phyloP scores from a whole-genome alignment of 2,888 invertebrate species.

The Pterostichus madidus region DNA sequence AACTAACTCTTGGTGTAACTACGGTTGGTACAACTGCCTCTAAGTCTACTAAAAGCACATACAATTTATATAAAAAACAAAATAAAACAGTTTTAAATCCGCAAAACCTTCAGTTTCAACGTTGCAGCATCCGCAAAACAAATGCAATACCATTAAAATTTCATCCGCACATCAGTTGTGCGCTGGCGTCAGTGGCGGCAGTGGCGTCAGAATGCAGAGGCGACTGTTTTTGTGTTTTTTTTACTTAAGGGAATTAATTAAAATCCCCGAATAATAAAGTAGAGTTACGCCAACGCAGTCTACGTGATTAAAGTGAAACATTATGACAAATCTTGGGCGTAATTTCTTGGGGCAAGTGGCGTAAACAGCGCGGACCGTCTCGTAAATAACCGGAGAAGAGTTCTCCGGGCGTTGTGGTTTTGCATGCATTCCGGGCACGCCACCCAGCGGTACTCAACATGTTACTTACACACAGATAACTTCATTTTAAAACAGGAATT shows the following conservation, averaged over 20 bases:
- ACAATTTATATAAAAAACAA: background rate
- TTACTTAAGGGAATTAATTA: slow-evolving; percentile 54
- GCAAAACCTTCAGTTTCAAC: background rate
- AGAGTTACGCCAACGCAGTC: slow-evolving; percentile 31
- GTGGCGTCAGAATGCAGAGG: slow-evolving; percentile 15
- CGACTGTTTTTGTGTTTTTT: slow-evolving; percentile 36
- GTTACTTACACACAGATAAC: background rate
- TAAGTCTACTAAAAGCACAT: background rate
- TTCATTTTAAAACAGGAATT: slow-evolving; percentile 26
- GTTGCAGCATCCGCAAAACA: slow-evolving; percentile 3
- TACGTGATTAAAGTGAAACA: slow-evolving; percentile 57
- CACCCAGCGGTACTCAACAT: slow-evolving; percentile 16
- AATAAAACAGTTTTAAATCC: background rate
- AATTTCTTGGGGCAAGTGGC: slow-evolving; percentile 65
- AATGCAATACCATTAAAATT: slow-evolving; percentile 48
- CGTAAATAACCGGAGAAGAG: slow-evolving; percentile 44
- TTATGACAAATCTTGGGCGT: slow-evolving; percentile 65
- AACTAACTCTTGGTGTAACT: too few species aligned
- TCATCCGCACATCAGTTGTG: slow-evolving; percentile 16
- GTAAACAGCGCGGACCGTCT: slow-evolving; percentile 58
- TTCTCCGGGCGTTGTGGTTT: slow-evolving; percentile 31
- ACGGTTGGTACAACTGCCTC: too few species aligned
- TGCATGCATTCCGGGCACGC: slow-evolving; percentile 38
- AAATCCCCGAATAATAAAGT: slow-evolving; percentile 52
- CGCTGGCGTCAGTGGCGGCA: background rate